phyloP scores from a whole-genome alignment of 2,113 vertebrate species.

The Coptodon rendalli region DNA sequence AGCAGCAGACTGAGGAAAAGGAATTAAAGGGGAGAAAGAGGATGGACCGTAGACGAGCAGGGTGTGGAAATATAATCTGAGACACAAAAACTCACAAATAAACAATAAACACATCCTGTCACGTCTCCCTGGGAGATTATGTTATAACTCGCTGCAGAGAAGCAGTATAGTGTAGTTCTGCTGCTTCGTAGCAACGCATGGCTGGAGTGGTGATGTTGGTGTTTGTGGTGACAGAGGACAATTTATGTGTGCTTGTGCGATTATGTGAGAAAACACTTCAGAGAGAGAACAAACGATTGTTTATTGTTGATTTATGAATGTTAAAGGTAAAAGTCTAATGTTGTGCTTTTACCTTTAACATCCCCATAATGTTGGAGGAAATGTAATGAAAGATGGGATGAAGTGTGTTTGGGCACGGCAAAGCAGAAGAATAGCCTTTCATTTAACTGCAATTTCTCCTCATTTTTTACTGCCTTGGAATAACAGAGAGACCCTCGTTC shows the following conservation, averaged over 20 bases:
- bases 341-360: not conserved
- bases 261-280: not conserved
- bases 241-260: not conserved
- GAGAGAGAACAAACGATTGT: not conserved
- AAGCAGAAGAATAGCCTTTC: constrained; percentile 3
- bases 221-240: not conserved
- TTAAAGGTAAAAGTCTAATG: not conserved
- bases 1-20: constrained; percentile 22
- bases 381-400: not conserved
- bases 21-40: constrained; percentile 3
- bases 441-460: constrained; percentile 19
- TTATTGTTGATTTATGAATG: not conserved
- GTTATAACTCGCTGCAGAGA: not conserved
- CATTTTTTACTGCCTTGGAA: constrained; percentile 6
- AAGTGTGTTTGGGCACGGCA: not conserved
- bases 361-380: not conserved
- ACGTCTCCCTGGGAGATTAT: constrained; percentile 12
- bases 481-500: constrained; percentile 10
- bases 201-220: not conserved
- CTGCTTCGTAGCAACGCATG: constrained; percentile 1
- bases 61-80: constrained; percentile 9
- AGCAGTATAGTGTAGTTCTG: not conserved
- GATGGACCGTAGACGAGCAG: constrained; percentile 35
- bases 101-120: constrained; percentile 1
- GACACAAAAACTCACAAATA: constrained; percentile 41